phyloP scores from a whole-genome alignment of 2,888 invertebrate genomes.

The Chouioia cunea region DNA sequence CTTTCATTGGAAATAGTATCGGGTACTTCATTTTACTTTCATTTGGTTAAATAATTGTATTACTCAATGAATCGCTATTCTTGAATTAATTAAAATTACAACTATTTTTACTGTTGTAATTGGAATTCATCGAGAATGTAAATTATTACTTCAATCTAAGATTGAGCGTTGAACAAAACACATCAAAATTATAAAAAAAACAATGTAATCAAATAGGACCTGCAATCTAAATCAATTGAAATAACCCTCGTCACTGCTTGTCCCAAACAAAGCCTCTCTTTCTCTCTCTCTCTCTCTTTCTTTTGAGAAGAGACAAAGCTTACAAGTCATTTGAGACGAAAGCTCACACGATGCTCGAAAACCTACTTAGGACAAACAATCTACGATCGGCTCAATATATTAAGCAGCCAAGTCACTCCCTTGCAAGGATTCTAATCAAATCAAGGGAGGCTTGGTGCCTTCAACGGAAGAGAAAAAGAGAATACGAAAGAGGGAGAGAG shows the following conservation, averaged over 20 bases:
- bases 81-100: too few species aligned
- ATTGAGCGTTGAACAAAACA: too few species aligned
- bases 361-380: slow-evolving; percentile 28
- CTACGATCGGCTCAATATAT: slow-evolving; percentile 6
- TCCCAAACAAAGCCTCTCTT: not conserved
- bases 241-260: too few species aligned
- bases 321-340: slow-evolving; percentile 31
- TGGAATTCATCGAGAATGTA: too few species aligned
- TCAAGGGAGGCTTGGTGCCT: slow-evolving; percentile 50
- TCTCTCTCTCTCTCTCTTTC: slow-evolving; percentile 24
- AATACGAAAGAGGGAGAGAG: slow-evolving; percentile 16
- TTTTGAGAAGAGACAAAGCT: slow-evolving; percentile 21
- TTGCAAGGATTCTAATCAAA: slow-evolving; percentile 44
- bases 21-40: too few species aligned
- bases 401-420: slow-evolving; percentile 2
- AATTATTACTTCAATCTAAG: too few species aligned
- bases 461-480: not conserved
- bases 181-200: too few species aligned
- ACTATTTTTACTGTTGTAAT: too few species aligned
- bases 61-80: too few species aligned
- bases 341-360: slow-evolving; percentile 29
- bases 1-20: not conserved
- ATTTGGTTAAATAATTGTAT: too few species aligned
- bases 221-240: too few species aligned
- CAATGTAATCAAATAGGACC: too few species aligned